Evolutionary conservation across 35 echinoderm and acorn worm species (phyloP), one percentile per base, ranked within the genome.

Genomic region (Ptychodera flava): DNA sequence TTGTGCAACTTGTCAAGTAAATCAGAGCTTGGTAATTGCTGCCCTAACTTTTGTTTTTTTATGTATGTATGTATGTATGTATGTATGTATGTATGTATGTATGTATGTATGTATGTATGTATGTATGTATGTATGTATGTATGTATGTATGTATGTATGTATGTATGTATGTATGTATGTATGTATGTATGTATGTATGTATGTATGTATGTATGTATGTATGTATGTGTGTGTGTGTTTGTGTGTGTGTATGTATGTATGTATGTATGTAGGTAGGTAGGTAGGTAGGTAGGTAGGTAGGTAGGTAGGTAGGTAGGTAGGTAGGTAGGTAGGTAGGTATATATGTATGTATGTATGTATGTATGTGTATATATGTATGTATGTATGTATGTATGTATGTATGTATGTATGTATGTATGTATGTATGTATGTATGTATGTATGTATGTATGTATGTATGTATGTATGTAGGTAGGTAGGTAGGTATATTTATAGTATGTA

Each of bases 61-160:
- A 64, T 64, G 45, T 64, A 64, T 64, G 45, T 64, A 64, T 64
- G 45, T 64, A 64, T 64, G 45, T 64, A 64, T 64, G 45, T 64
- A 64, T 64, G 45, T 64, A 64, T 64, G 45, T 64, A 64, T 64
- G 45, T 64, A 64, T 64, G 45, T 64, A 64, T 64, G 45, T 64
- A 64, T 64, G 45, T 64, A 64, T 64, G 45, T 64, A 64, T 64
- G 45, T 64, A 64, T 64, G 45, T 64, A 64, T 64, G 45, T 64
- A 64, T 64, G 45, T 64, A 64, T 64, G 45, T 64, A 64, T 64
- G 45, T 64, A 64, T 64, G 45, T 64, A 64, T 64, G 45, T 64
- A 64, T 64, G 45, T 64, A 64, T 64, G 45, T 64, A 64, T 64
- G 45, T 64, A 64, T 64, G 45, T 64, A 64, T 64, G 45, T 64